Conservation (phyloP, 1,140 invertebrate species). For the Drosophila sucinea region DNA sequence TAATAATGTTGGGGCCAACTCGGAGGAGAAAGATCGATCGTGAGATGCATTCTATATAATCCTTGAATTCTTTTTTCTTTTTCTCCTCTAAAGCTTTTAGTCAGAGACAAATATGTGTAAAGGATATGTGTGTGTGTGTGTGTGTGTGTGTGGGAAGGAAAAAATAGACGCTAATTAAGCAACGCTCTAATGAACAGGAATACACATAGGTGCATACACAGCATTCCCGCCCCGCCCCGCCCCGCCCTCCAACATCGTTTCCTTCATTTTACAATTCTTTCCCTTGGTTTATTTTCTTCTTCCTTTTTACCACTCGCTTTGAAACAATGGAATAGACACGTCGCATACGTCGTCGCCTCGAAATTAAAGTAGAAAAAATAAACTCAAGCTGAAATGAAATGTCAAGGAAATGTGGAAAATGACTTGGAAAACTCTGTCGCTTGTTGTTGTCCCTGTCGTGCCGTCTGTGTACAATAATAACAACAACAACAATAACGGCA, state of each 20-base stretch:
- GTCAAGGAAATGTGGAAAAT: slow-evolving; percentile 80
- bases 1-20: slow-evolving; percentile 49
- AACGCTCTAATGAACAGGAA: slow-evolving; percentile 72
- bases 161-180: slow-evolving; percentile 66
- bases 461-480: slow-evolving; percentile 19
- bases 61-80: neutral
- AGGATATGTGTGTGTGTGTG: slow-evolving; percentile 18
- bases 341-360: slow-evolving; percentile 21
- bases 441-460: slow-evolving; percentile 30
- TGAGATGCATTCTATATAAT: neutral
- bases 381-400: slow-evolving; percentile 63
- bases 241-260: neutral
- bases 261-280: slow-evolving; percentile 8
- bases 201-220: slow-evolving; percentile 9
- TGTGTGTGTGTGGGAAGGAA: neutral
- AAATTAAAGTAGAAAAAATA: slow-evolving; percentile 20
- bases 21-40: neutral
- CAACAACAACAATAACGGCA: slow-evolving; percentile 19
- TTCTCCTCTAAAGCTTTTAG: neutral
- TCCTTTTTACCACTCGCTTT: neutral
- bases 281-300: neutral
- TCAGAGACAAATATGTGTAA: slow-evolving; percentile 17
- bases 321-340: slow-evolving; percentile 9
- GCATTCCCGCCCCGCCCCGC: neutral
- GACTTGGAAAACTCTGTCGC: slow-evolving; percentile 59